These are phyloP conservation scores for Microvelia longipes DNA, from an alignment of 1,140 invertebrate species.

Conservation along the genomic window DNA sequence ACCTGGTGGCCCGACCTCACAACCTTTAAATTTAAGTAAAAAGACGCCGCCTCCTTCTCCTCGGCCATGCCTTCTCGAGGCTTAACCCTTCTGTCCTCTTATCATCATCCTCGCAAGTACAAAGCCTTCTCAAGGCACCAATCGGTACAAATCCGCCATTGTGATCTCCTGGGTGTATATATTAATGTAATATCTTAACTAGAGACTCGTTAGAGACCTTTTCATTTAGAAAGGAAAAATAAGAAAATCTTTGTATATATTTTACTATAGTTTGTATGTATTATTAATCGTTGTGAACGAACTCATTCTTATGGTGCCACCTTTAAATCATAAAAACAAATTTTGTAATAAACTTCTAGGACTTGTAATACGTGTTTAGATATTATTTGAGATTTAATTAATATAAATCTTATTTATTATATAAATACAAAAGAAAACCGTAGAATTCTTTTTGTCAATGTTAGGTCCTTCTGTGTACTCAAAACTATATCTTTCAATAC, in stretches of 20 bases:
- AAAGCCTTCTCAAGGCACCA: constrained; percentile 19
- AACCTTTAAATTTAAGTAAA: constrained; percentile 73
- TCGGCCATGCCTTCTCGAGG: constrained; percentile 29
- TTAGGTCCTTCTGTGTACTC: background rate
- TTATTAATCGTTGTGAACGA: constrained; percentile 25
- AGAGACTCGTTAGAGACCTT: background rate
- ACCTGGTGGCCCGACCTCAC: constrained; percentile 33
- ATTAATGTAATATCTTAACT: background rate
- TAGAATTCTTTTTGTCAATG: background rate
- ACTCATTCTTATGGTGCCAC: constrained; percentile 29
- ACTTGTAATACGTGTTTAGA: constrained; percentile 26
- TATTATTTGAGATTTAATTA: constrained; percentile 17
- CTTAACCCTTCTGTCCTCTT: constrained; percentile 39
- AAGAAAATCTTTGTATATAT: background rate
- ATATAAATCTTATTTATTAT: constrained; percentile 3
- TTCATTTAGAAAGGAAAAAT: background rate
- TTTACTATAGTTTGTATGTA: background rate
- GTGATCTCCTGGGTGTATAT: constrained; percentile 21
- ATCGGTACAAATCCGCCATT: constrained; percentile 23
- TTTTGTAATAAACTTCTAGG: constrained; percentile 9
- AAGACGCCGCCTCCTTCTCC: constrained; percentile 67
- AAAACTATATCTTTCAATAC: background rate
- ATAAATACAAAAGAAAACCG: background rate
- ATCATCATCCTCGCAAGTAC: constrained; percentile 29
- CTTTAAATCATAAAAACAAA: constrained; percentile 36